phyloP scores from a whole-genome alignment of 2,797 vertebrate genomes.

The Corythornis leucogaster region DNA sequence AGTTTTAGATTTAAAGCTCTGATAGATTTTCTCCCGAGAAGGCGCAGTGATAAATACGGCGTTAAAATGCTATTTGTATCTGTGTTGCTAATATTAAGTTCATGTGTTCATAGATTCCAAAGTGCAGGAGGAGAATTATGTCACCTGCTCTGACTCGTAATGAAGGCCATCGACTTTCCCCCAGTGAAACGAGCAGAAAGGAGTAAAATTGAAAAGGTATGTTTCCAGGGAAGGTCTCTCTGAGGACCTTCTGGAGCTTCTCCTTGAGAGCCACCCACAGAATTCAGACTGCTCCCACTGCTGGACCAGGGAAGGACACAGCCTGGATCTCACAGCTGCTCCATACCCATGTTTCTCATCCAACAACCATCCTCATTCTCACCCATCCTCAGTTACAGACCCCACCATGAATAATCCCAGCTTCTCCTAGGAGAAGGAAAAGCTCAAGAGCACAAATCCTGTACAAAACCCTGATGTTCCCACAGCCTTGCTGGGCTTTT shows the following conservation, averaged over 20 bases:
- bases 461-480: neutral
- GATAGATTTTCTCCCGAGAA: conserved; percentile 64
- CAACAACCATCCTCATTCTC: neutral
- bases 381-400: neutral
- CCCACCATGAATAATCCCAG: rapidly evolving
- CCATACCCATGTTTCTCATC: rapidly evolving
- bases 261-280: neutral
- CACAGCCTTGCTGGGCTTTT: neutral
- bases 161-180: conserved; percentile 35
- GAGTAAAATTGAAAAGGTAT: neutral
- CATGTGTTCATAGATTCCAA: conserved; percentile 42
- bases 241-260: neutral
- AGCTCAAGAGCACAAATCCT: neutral
- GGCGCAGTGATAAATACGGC: conserved; percentile 28
- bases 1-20: conserved; percentile 62
- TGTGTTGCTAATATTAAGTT: conserved; percentile 60
- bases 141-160: conserved; percentile 36
- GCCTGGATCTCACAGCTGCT: neutral
- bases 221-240: neutral
- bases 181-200: rapidly evolving
- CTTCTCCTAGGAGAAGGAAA: neutral
- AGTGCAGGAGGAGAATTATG: conserved; percentile 51
- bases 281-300: too few relatives aligned
- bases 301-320: neutral
- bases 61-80: conserved; percentile 64